A percentile compares a stretch with the other conserved stretches of the same genome.
Evolutionary conservation across 2,888 invertebrate species (phyloP).

Genomic region (Ecliptopera silaceata): DNA sequence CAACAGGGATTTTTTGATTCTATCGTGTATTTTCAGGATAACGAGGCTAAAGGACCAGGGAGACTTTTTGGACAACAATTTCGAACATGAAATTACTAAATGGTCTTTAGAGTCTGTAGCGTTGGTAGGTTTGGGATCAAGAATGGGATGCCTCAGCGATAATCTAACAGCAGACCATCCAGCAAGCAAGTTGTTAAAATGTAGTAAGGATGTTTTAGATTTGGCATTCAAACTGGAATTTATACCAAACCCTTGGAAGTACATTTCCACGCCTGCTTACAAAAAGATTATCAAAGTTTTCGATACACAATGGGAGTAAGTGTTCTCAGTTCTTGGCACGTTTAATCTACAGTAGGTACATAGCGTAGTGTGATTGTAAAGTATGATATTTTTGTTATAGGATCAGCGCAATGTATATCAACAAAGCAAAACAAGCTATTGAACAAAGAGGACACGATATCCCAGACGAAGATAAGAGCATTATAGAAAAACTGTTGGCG

Average conservation of each 20-base stretch:
- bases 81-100: constrained; percentile 81
- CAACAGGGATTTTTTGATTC: not conserved
- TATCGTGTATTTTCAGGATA: constrained; percentile 55
- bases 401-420: constrained; percentile 60
- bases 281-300: constrained; percentile 60
- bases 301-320: constrained; percentile 72
- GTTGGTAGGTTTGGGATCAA: constrained; percentile 62
- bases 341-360: not conserved
- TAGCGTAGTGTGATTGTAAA: not conserved
- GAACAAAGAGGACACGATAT: constrained; percentile 55
- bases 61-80: constrained; percentile 62
- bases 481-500: constrained; percentile 85
- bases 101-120: constrained; percentile 85
- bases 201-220: constrained; percentile 56
- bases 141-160: constrained; percentile 63
- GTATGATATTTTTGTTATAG: constrained; percentile 44
- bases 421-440: constrained; percentile 56
- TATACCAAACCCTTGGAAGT: constrained; percentile 59
- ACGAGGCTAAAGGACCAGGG: constrained; percentile 50
- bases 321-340: constrained; percentile 23
- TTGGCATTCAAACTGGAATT: constrained; percentile 59
- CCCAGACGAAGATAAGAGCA: constrained; percentile 81
- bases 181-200: constrained; percentile 55
- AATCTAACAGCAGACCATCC: constrained; percentile 57
- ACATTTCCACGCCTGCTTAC: constrained; percentile 55